Evolutionary conservation across 2,888 invertebrate species (phyloP).

Genomic region (Steinernema carpocapsae): DNA sequence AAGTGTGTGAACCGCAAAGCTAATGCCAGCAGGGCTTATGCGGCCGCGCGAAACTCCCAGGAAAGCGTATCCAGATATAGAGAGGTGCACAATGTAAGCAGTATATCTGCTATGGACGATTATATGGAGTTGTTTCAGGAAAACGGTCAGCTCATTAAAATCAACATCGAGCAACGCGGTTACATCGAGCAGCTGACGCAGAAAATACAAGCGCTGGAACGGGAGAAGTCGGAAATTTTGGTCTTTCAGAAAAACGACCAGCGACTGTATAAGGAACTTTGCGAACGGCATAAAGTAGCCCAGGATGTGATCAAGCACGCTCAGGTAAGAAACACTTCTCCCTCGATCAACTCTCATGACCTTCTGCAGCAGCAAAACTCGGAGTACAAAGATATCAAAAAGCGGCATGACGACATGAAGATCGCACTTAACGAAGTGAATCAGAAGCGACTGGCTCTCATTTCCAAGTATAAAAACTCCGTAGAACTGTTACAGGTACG

Average conservation of each 20-base stretch:
- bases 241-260: background rate
- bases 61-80: too few relatives aligned
- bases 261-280: background rate
- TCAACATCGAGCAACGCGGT: slow-evolving; percentile 22
- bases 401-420: background rate
- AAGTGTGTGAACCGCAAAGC: too few relatives aligned
- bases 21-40: too few relatives aligned
- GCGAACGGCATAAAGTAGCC: background rate
- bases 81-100: too few relatives aligned
- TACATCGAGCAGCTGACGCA: slow-evolving; percentile 21
- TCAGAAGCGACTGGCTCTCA: background rate
- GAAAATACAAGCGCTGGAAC: slow-evolving; percentile 6
- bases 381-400: background rate
- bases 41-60: too few relatives aligned
- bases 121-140: background rate
- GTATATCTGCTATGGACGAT: background rate
- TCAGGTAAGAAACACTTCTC: background rate
- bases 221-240: slow-evolving; percentile 12
- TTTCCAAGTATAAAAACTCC: background rate
- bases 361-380: background rate
- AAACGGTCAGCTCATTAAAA: slow-evolving; percentile 16
- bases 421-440: background rate
- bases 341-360: background rate
- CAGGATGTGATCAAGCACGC: background rate
- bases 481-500: background rate